Conservation (phyloP, 1,140 invertebrate genomes). For the Caenorhabditis inopinata region DNA sequence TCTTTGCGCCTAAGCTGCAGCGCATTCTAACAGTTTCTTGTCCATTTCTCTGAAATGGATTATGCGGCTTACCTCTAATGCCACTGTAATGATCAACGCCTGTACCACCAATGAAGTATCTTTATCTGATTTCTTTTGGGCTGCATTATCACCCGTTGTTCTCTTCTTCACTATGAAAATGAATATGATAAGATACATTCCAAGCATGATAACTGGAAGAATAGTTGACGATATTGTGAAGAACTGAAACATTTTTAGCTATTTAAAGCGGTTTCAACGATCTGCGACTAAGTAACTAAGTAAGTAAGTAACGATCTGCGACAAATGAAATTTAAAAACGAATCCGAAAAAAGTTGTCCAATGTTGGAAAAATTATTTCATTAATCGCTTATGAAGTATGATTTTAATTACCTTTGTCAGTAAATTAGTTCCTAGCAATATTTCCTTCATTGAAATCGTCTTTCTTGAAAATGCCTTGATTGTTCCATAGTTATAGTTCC, state of each 20-base stretch:
- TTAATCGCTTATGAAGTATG: too few relatives aligned
- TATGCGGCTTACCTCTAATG: constrained; percentile 8
- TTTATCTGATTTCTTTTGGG: not conserved
- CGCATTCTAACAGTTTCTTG: too few relatives aligned
- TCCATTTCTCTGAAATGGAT: too few relatives aligned
- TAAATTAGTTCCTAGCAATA: not conserved
- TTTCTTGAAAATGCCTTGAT: not conserved
- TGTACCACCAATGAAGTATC: constrained; percentile 20
- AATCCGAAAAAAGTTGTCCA: too few relatives aligned
- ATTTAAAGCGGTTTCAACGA: too few relatives aligned
- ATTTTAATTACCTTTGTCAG: constrained; percentile 18
- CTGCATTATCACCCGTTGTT: not conserved
- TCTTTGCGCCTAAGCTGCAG: too few relatives aligned
- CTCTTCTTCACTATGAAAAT: constrained; percentile 32
- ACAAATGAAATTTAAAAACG: too few relatives aligned
- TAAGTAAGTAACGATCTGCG: too few relatives aligned
- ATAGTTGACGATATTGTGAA: constrained; percentile 19
- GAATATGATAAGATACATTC: constrained; percentile 18
- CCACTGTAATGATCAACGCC: constrained; percentile 17
- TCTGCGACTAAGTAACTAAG: too few relatives aligned
- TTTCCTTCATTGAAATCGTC: constrained; percentile 13
- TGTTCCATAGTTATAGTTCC: constrained; percentile 30
- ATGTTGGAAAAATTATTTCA: too few relatives aligned
- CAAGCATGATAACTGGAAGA: constrained; percentile 11
- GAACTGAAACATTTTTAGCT: constrained; percentile 11